phyloP scores from a whole-genome alignment of 2,797 vertebrate genomes.

The Pelochelys cantorii region DNA sequence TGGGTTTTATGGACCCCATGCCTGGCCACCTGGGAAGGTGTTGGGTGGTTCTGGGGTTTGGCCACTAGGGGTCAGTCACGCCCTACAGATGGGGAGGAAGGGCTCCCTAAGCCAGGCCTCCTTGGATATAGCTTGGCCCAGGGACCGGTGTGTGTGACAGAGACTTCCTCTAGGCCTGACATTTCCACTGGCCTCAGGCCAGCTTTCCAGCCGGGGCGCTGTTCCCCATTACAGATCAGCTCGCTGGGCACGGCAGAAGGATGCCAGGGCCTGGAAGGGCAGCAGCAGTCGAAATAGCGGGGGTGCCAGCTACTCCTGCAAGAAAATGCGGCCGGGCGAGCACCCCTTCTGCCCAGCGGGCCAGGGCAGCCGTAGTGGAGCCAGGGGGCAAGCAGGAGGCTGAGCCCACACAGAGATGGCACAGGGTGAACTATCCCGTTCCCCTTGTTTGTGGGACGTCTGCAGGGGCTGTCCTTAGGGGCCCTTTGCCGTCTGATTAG shows the following conservation, averaged over 20 bases:
- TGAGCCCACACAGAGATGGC: neutral
- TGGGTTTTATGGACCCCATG: too few relatives aligned
- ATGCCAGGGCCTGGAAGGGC: constrained; percentile 1
- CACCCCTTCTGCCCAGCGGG: neutral
- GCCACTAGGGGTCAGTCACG: constrained; percentile 69
- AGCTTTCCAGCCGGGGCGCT: constrained; percentile 52
- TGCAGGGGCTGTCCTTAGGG: too few relatives aligned
- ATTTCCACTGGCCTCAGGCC: constrained; percentile 30
- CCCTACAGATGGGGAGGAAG: neutral
- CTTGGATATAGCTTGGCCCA: neutral
- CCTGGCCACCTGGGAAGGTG: too few relatives aligned
- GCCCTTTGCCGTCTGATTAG: too few relatives aligned
- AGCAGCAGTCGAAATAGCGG: neutral
- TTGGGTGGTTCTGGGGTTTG: neutral
- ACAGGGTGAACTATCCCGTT: too few relatives aligned
- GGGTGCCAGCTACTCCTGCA: constrained; percentile 23
- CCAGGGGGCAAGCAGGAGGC: neutral
- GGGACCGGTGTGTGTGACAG: constrained; percentile 16
- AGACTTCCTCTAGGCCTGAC: constrained; percentile 46
- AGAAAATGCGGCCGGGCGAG: neutral
- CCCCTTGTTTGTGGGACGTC: too few relatives aligned
- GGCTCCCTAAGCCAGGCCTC: neutral
- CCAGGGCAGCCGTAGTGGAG: neutral
- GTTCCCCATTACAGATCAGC: neutral
- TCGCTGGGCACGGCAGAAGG: neutral